Percentiles rank a stretch among this genome's conserved stretches.
phyloP scores from a whole-genome alignment of 1,140 invertebrate genomes.

The Drosophila cardini region DNA sequence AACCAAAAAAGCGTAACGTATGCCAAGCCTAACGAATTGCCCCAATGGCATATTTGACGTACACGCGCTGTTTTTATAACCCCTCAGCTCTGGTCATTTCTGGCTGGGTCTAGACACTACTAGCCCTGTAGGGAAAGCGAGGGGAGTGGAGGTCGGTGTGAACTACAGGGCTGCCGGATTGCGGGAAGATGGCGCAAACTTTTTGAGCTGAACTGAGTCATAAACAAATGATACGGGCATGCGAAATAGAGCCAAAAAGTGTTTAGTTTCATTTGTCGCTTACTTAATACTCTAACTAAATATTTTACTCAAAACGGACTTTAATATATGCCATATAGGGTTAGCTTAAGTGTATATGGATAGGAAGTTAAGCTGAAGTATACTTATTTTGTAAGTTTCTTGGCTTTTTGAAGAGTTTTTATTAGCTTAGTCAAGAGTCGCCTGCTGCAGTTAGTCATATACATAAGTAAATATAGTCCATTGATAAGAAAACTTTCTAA shows the following conservation, averaged over 20 bases:
- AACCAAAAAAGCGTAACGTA: conserved; percentile 71
- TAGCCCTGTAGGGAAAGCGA: background rate
- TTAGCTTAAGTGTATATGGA: no score
- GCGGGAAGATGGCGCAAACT: background rate
- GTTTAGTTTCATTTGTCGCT: background rate
- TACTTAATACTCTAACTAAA: conserved; percentile 17
- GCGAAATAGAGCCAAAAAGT: conserved; percentile 13
- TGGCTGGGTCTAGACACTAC: no score
- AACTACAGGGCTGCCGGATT: background rate
- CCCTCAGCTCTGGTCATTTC: conserved; percentile 7
- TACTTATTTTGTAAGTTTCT: no score
- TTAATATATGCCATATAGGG: background rate
- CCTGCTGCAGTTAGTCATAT: no score
- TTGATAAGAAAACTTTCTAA: no score
- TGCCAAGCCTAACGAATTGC: conserved; percentile 62
- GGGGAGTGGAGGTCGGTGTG: background rate
- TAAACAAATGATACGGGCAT: conserved; percentile 36
- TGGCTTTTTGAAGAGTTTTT: no score
- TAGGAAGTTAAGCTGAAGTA: no score
- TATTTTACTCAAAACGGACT: background rate
- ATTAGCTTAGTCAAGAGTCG: no score
- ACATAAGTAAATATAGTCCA: no score
- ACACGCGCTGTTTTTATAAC: conserved; percentile 56
- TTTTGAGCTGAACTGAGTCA: conserved; percentile 35
- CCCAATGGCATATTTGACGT: conserved; percentile 68